Percentiles rank a stretch among this genome's conserved stretches.
phyloP scores from a whole-genome alignment of 92 coral and sea anemone genomes.

The Siderastrea siderea region DNA sequence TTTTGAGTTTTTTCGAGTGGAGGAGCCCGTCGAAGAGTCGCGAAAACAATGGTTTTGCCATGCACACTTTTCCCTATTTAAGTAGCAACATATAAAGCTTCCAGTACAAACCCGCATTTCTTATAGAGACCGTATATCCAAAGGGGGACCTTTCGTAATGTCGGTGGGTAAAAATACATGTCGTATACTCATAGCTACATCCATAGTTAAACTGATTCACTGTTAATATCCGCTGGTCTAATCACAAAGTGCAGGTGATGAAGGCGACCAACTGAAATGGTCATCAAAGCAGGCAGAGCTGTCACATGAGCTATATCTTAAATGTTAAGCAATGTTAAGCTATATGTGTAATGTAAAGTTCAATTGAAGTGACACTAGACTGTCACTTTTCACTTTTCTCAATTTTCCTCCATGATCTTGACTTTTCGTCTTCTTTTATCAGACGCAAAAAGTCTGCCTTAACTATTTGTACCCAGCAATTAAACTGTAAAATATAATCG shows the following conservation, averaged over 20 bases:
- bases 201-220: too few species aligned
- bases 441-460: too few species aligned
- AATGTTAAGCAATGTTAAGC: not conserved
- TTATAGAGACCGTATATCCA: not conserved
- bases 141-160: not conserved
- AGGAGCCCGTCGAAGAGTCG: not conserved
- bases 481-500: too few species aligned
- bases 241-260: not conserved
- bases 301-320: not conserved
- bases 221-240: not conserved
- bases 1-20: not conserved
- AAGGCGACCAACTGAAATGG: not conserved
- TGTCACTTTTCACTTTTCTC: not conserved
- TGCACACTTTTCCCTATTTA: not conserved
- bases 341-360: not conserved
- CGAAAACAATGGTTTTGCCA: not conserved
- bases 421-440: too few species aligned
- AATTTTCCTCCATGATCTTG: too few species aligned
- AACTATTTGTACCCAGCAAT: too few species aligned
- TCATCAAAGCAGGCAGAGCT: not conserved
- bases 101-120: not conserved
- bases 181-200: not conserved
- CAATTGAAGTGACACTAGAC: not conserved
- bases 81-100: not conserved
- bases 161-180: not conserved